Base-by-base conservation (phyloP, 2,797 vertebrate species). In the Salarias fasciatus region DNA sequence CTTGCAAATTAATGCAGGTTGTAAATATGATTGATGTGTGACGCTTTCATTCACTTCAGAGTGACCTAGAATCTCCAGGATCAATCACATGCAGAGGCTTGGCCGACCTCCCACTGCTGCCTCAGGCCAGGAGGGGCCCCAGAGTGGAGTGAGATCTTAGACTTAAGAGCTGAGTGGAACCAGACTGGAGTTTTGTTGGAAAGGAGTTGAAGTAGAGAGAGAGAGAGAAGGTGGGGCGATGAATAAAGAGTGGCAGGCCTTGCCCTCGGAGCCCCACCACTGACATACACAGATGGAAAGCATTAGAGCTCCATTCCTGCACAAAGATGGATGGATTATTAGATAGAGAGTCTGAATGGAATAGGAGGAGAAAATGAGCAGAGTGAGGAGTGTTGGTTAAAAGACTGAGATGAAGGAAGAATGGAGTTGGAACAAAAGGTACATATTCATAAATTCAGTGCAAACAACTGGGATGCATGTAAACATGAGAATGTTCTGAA, bases 101-200 rank as follows among this genome's bases (percentile, higher is more conserved):
- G 11, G 43, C 42, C 11, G 47, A 64, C 69, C 63, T 63, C 69
- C 68, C 49, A 41, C 69, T 12, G 60, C 72, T 51, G 79, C 81
- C 82, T 70, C 15, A 47, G 84, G 78, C 69, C 46, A 77, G 72
- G 58, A 80, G 87, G 82, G 86, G 84, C 84, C 84, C 77, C 71
- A 35, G 61, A 6, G 2, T 69, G 58, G 61, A 77, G 72, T 79
- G 66, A 65, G 72, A 79, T 86, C 70, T 86, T 50, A 76, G 54
- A 83, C 67, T 83, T 83, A 54, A 61, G 61, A 58, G 67, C 79
- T 90, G 88, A 93, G 90, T 92, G 90, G 87, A 92, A 91, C 80
- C 90, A 91, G 92, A 88, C 85, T 80, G 73, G 68, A 56, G 54
- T 81, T 86, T 84, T 72, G 70, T 79, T 79, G 82, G 77, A 84